phyloP scores from a whole-genome alignment of 2,113 vertebrate genomes.

The Gobiocypris rarus region DNA sequence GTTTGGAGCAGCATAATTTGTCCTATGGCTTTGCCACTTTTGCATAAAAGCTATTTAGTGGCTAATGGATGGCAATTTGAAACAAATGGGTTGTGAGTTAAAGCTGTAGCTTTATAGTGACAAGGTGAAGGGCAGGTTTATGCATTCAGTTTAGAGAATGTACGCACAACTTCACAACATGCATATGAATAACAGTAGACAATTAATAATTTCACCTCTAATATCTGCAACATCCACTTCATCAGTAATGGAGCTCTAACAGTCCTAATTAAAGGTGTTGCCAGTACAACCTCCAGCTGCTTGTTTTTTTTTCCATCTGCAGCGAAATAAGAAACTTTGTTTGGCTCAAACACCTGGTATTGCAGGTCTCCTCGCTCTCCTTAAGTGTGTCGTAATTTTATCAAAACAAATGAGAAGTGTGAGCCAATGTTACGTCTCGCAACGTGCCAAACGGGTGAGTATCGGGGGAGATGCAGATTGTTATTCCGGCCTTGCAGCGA shows the following conservation, averaged over 20 bases:
- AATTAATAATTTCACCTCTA: not conserved
- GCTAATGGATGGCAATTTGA: too few relatives aligned
- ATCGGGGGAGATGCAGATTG: constrained; percentile 42
- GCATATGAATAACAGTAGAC: not conserved
- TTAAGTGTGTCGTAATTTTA: constrained; percentile 1
- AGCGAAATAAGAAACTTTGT: constrained; percentile 9
- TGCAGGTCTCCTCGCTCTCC: constrained; percentile 4
- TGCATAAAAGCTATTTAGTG: too few relatives aligned
- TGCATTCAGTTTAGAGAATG: not conserved
- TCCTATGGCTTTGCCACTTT: too few relatives aligned
- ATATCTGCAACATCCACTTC: constrained; percentile 18
- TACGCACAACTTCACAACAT: not conserved
- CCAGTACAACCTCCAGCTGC: not conserved
- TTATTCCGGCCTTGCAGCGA: constrained; percentile 59
- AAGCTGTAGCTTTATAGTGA: not conserved
- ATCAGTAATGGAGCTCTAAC: not conserved
- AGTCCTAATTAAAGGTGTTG: not conserved
- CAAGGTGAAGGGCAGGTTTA: constrained; percentile 22
- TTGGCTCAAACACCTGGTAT: constrained; percentile 29
- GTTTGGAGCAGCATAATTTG: too few relatives aligned
- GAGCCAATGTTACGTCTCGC: constrained; percentile 9
- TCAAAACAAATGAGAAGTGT: constrained; percentile 31
- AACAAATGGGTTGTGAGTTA: too few relatives aligned
- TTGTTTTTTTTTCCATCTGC: not conserved
- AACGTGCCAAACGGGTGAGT: constrained; percentile 48